Conservation (phyloP, 2,113 vertebrate genomes). For the Scalopus aquaticus region DNA sequence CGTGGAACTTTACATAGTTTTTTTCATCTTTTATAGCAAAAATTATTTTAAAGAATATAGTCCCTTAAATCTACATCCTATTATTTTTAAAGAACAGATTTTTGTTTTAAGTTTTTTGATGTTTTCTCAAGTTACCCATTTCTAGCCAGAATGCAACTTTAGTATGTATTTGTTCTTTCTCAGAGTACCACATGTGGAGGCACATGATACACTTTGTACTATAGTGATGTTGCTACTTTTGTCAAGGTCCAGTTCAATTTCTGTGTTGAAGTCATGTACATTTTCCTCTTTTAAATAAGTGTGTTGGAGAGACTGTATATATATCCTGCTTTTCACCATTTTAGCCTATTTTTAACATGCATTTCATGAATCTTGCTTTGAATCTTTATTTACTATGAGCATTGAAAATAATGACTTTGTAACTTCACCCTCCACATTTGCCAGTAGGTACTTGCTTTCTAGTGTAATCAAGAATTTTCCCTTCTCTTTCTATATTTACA, state of each 20-base stretch:
- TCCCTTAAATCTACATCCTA: neutral
- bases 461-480: neutral
- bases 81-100: neutral
- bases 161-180: neutral
- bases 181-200: neutral
- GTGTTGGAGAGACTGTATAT: neutral
- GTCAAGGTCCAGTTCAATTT: neutral
- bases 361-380: neutral
- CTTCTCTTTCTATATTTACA: neutral
- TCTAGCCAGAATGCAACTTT: neutral
- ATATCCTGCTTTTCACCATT: neutral
- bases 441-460: neutral
- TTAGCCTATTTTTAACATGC: neutral
- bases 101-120: constrained; percentile 4
- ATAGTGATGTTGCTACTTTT: constrained; percentile 3
- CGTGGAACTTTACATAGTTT: neutral
- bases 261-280: neutral
- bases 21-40: neutral
- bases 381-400: neutral
- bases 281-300: neutral
- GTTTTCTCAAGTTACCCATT: neutral
- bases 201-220: neutral
- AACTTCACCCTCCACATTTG: neutral
- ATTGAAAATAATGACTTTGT: neutral
- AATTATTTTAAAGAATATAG: neutral